A percentile compares a stretch with the other conserved stretches of the same genome.
Conservation (phyloP, 2,113 vertebrate genomes). For the Butorides virescens region DNA sequence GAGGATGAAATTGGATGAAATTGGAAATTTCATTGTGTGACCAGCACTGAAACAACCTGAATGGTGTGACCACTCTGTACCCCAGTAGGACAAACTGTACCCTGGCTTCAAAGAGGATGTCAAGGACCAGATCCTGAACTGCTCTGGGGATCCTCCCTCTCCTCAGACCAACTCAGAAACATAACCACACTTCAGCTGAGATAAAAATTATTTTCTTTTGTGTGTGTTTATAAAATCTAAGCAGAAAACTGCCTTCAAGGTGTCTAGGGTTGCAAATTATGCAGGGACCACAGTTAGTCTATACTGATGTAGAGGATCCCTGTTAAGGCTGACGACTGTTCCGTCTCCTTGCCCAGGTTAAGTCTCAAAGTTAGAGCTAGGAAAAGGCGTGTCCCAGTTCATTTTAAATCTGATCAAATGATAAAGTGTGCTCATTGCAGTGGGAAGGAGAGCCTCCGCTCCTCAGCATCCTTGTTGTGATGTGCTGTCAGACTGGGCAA, state of each 20-base stretch:
- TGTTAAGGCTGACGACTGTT: neutral
- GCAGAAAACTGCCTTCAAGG: neutral
- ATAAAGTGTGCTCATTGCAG: neutral
- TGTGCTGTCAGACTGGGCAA: neutral
- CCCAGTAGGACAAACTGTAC: neutral
- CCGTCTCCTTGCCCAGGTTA: neutral
- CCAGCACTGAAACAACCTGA: neutral
- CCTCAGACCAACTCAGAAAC: neutral
- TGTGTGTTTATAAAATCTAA: neutral
- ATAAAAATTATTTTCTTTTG: neutral
- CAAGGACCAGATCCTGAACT: neutral
- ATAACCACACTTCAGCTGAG: neutral
- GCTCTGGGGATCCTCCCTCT: neutral
- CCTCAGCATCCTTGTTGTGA: neutral
- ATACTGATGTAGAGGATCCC: neutral
- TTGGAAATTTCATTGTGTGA: neutral
- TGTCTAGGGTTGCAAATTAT: neutral
- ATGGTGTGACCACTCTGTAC: accelerated
- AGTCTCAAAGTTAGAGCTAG: neutral
- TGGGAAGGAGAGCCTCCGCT: no score
- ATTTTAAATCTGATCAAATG: neutral
- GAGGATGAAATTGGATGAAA: neutral
- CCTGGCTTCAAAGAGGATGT: neutral
- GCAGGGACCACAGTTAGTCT: neutral
- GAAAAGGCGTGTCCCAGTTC: neutral